These are phyloP conservation scores for Petroica traversi DNA, from an alignment of 2,113 vertebrate species.

Conservation along the genomic window DNA sequence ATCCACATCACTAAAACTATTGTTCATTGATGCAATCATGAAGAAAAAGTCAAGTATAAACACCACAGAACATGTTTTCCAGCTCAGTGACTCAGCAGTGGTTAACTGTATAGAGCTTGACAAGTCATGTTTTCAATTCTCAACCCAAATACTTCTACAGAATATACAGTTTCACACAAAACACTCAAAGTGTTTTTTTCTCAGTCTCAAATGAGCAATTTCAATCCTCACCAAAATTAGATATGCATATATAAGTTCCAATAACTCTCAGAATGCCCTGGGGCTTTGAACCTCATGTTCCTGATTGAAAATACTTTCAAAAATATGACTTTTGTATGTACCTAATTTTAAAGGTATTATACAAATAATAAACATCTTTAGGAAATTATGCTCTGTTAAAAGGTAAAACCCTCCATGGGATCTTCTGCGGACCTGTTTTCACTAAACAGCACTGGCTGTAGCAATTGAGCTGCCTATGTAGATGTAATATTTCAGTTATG, in stretches of 20 bases:
- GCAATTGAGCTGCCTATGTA: not conserved
- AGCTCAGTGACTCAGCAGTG: slow-evolving; percentile 37
- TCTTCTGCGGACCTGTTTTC: not conserved
- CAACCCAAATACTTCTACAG: not conserved
- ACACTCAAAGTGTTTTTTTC: not conserved
- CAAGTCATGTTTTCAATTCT: slow-evolving; percentile 33
- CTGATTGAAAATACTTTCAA: not conserved
- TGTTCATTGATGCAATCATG: slow-evolving; percentile 73
- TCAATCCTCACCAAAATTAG: not conserved
- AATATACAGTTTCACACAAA: not conserved
- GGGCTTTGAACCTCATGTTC: not conserved
- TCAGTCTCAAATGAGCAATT: not conserved
- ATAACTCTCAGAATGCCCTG: not conserved
- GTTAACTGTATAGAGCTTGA: slow-evolving; percentile 54
- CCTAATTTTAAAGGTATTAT: not conserved
- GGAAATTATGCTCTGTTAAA: not conserved
- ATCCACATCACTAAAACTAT: slow-evolving; percentile 58
- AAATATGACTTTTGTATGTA: not conserved
- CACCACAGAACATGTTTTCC: slow-evolving; percentile 59
- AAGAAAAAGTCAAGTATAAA: slow-evolving; percentile 70
- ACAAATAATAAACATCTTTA: not conserved
- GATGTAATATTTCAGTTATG: not conserved
- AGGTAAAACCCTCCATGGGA: not conserved
- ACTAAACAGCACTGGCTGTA: not conserved
- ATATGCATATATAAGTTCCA: not conserved